Evolutionary conservation across 2,888 invertebrate genomes (phyloP), one percentile per base, ranked within the genome.

Genomic region (Ophonus ardosiacus): DNA sequence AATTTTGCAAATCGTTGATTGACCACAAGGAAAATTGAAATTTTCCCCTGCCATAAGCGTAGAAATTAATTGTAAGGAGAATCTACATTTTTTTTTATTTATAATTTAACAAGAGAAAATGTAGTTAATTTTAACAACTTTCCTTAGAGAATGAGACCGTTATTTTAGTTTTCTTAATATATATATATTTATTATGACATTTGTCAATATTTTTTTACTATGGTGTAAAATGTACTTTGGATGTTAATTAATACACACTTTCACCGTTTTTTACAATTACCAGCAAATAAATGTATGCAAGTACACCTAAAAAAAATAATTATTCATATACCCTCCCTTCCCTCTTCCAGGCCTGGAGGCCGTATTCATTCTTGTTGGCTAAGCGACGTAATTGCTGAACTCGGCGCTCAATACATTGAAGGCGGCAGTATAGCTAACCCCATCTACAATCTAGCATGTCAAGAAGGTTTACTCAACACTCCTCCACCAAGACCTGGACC

Each of bases 281-380:
- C n/a, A 59, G 31, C 40, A 43, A 59, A 80, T 43, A 71, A 43
- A 65, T 59, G 17, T n/a, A 79, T 79, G 31, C 59, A 56, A 76
- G 51, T 76, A 56, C 51, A 8, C 51, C 13, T n/a, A 56, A 59
- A 79, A 71, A 74, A 74, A 74, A 74, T 38, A 38, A 71, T 71
- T n/a, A 71, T 71, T 63, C 18, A 7, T 21, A 21, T 24, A 18
- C 24, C 59, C 59, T 18, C 24, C 13, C 63, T 43, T 38, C 15
- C 43, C 40, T 8, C 8, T 38, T 17, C 21, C 90, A 95, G 96
- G 88, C 96, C 95, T 86, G 96, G 96, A 40, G 96, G 96, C 81
- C 93, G 96, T 86, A 95, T 96, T 63, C 96, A 95, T 90, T 95
- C 96, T 0, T 95, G 95, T 90, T 95, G 95, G 94, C 92, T 96